phyloP scores from a whole-genome alignment of 1,140 invertebrate species.

The Drosophila kohkoa region DNA sequence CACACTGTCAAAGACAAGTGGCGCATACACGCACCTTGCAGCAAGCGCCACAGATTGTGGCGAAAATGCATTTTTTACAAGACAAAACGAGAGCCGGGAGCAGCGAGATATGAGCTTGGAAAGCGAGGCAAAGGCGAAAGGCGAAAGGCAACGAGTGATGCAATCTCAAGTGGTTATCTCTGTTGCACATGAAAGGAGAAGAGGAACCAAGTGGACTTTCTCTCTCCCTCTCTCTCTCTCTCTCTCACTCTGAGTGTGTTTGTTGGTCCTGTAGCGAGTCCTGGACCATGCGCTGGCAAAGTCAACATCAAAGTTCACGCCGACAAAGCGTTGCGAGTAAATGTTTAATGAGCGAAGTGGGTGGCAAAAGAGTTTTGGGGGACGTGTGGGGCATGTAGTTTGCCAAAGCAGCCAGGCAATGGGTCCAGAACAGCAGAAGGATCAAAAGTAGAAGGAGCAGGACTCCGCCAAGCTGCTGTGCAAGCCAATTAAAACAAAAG shows the following conservation, averaged over 20 bases:
- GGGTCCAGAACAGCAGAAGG: conserved; percentile 15
- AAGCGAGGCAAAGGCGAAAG: conserved; percentile 15
- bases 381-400: conserved; percentile 56
- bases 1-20: not conserved
- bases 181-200: conserved; percentile 26
- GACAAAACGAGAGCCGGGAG: conserved; percentile 48
- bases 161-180: conserved; percentile 83
- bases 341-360: conserved; percentile 76
- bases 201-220: not conserved
- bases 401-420: conserved; percentile 42
- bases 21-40: conserved; percentile 18
- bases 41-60: conserved; percentile 74
- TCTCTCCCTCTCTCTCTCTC: too few species aligned
- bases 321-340: conserved; percentile 80
- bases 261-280: conserved; percentile 5
- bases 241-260: too few species aligned
- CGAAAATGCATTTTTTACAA: conserved; percentile 79
- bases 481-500: conserved; percentile 83
- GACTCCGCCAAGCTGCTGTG: conserved; percentile 65
- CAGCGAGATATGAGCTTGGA: not conserved
- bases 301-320: conserved; percentile 83
- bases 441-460: conserved; percentile 39
- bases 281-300: conserved; percentile 48
- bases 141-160: conserved; percentile 51
- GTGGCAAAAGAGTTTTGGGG: not conserved